phyloP scores from a whole-genome alignment of 2,113 vertebrate species.

The Salvator merianae region DNA sequence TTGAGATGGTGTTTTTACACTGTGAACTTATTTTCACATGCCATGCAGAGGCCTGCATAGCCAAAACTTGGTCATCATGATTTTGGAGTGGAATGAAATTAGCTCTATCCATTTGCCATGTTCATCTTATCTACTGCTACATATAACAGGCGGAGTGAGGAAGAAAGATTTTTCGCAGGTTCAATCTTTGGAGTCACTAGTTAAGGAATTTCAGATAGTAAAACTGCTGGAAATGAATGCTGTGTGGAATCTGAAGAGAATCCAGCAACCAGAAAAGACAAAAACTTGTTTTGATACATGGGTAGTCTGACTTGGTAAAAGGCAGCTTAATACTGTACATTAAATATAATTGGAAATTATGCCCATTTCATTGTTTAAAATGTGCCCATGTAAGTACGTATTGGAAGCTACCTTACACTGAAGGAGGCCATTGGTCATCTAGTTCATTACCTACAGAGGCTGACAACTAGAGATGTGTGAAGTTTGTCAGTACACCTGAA shows the following conservation, averaged over 20 bases:
- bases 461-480: no score
- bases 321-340: background rate
- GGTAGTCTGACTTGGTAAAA: background rate
- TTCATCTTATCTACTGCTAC: background rate
- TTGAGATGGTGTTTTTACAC: background rate
- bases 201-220: background rate
- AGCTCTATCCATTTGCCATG: background rate
- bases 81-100: background rate
- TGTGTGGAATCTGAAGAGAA: background rate
- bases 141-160: background rate
- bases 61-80: background rate
- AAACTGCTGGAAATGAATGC: background rate
- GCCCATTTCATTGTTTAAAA: background rate
- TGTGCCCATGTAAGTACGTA: background rate
- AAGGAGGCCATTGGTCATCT: no score
- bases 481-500: no score
- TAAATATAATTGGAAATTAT: background rate
- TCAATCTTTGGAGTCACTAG: background rate
- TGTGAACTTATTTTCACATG: background rate
- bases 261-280: background rate
- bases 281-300: background rate
- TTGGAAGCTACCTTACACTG: no score
- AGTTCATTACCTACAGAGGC: no score
- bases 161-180: background rate
- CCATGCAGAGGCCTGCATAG: background rate